Conservation (phyloP, 2,888 invertebrate species). For the Nezara viridula region DNA sequence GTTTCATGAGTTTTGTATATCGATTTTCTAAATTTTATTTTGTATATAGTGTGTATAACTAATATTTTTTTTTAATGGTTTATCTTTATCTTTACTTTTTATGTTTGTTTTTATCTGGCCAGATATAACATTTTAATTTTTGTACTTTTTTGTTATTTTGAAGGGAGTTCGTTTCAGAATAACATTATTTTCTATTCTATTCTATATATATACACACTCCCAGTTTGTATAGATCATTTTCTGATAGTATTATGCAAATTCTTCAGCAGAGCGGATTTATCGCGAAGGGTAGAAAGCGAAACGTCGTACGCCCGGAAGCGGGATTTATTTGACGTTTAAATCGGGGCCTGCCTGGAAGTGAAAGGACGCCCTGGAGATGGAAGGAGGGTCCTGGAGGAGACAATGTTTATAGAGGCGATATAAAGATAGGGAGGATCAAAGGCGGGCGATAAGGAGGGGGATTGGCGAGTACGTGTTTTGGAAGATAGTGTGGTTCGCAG, state of each 20-base stretch:
- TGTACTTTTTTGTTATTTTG: too few relatives aligned
- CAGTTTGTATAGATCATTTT: neutral
- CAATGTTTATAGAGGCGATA: constrained; percentile 52
- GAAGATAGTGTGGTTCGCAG: constrained; percentile 12
- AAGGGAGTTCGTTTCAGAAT: too few relatives aligned
- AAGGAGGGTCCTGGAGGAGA: neutral
- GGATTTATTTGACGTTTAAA: constrained; percentile 20
- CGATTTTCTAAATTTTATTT: too few relatives aligned
- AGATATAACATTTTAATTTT: too few relatives aligned
- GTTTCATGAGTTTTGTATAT: too few relatives aligned
- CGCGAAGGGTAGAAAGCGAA: neutral
- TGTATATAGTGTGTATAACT: too few relatives aligned
- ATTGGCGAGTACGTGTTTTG: neutral
- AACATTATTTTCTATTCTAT: too few relatives aligned
- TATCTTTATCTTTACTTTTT: too few relatives aligned
- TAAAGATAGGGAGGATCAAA: constrained; percentile 15
- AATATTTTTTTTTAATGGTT: too few relatives aligned
- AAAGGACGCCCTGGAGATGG: neutral
- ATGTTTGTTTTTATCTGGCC: too few relatives aligned
- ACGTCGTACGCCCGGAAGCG: neutral
- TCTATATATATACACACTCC: too few relatives aligned
- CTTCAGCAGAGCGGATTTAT: neutral
- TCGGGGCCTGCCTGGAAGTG: neutral
- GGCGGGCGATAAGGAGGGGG: constrained; percentile 17
- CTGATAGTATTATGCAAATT: neutral